phyloP scores from a whole-genome alignment of 2,113 vertebrate species.

The Oncorhynchus masou region DNA sequence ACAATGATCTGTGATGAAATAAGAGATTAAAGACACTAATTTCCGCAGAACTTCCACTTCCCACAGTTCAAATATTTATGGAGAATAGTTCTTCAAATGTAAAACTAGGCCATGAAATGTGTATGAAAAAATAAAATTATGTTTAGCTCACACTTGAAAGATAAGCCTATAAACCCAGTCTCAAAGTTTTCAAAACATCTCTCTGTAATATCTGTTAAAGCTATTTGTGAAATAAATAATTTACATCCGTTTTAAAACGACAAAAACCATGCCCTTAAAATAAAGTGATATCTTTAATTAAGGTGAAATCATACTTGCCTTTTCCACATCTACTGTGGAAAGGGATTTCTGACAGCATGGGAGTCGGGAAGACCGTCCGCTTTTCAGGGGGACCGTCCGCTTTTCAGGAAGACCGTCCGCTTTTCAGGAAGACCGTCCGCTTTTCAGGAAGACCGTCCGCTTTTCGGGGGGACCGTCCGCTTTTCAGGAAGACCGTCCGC shows the following conservation, averaged over 20 bases:
- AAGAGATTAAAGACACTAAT: not conserved
- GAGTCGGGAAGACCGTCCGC: too few relatives aligned
- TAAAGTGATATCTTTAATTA: slow-evolving; percentile 26
- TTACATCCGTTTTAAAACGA: slow-evolving; percentile 21
- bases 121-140: not conserved
- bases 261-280: slow-evolving; percentile 31
- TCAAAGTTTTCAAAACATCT: not conserved
- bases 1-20: not conserved
- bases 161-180: not conserved
- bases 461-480: too few relatives aligned
- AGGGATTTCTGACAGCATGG: not conserved
- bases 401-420: too few relatives aligned
- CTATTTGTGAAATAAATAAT: slow-evolving; percentile 15
- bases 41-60: not conserved
- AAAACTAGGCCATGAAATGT: too few relatives aligned
- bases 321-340: slow-evolving; percentile 17
- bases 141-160: not conserved
- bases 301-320: slow-evolving; percentile 22
- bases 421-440: too few relatives aligned
- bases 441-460: too few relatives aligned
- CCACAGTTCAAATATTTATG: not conserved
- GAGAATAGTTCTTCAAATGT: not conserved
- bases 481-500: too few relatives aligned
- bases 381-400: not conserved
- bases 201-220: not conserved